Evolutionary conservation across 2,113 vertebrate genomes (phyloP).

Genomic region (Larimichthys crocea): DNA sequence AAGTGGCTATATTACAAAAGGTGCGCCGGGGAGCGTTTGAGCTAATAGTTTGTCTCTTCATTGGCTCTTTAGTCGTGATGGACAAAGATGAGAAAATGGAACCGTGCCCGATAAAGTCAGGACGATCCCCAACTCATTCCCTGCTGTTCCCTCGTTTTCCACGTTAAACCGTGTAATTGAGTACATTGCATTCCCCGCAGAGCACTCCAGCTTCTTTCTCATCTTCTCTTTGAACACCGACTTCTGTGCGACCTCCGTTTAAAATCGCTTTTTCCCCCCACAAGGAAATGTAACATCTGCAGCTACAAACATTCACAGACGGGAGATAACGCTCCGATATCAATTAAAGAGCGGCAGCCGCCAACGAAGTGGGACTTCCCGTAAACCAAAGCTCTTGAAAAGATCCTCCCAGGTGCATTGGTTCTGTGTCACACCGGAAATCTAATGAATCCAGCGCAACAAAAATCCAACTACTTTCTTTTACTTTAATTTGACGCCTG

Average conservation of each 20-base stretch:
- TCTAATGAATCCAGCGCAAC: conserved; percentile 72
- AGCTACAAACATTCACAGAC: conserved; percentile 1
- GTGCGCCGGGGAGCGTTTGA: not conserved
- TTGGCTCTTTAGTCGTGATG: conserved; percentile 7
- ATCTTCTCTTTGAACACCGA: conserved; percentile 27
- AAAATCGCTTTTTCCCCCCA: not conserved
- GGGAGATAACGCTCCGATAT: conserved; percentile 49
- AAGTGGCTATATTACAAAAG: not conserved
- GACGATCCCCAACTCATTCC: not conserved
- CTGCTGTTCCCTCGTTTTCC: not conserved
- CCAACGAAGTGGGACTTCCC: conserved; percentile 55
- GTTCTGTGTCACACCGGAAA: conserved; percentile 73
- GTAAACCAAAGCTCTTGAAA: conserved; percentile 64
- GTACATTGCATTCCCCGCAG: conserved; percentile 2
- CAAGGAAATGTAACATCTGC: conserved; percentile 23
- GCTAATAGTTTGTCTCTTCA: not conserved
- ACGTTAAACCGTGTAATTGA: conserved; percentile 33
- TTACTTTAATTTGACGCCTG: conserved; percentile 78
- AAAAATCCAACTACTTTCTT: conserved; percentile 69
- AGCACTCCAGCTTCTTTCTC: not conserved
- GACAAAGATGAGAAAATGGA: conserved; percentile 3
- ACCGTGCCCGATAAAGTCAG: not conserved
- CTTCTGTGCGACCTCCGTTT: conserved; percentile 27
- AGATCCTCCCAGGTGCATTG: conserved; percentile 58
- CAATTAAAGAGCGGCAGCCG: conserved; percentile 60